Evolutionary conservation across 2,113 vertebrate genomes (phyloP).

Genomic region (Macrotus californicus): DNA sequence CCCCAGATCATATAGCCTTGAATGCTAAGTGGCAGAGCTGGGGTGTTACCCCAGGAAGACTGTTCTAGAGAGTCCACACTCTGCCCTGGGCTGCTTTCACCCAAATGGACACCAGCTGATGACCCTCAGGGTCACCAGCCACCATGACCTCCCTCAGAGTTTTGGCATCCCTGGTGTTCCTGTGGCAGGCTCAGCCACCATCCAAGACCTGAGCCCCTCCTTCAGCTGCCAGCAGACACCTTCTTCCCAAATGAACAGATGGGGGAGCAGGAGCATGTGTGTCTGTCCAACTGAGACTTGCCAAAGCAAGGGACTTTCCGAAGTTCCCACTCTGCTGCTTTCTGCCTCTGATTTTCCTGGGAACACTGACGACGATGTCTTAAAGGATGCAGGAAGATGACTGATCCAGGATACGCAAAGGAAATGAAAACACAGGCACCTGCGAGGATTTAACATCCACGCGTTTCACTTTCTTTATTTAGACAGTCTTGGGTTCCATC

Average conservation of each 20-base stretch:
- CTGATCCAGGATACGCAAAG: background rate
- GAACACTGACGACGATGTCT: background rate
- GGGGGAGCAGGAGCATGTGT: background rate
- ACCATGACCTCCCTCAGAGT: background rate
- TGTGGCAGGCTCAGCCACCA: background rate
- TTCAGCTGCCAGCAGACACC: background rate
- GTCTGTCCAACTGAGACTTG: background rate
- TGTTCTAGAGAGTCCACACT: background rate
- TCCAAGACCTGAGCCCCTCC: background rate
- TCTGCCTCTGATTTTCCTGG: background rate
- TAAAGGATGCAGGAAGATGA: background rate
- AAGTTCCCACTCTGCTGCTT: background rate
- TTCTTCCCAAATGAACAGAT: background rate
- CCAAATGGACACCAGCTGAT: background rate
- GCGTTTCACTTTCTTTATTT: background rate
- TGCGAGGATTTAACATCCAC: background rate
- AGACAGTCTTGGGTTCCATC: background rate
- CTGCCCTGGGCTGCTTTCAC: background rate
- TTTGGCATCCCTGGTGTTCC: background rate
- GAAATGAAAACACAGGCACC: background rate
- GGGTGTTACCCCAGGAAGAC: background rate
- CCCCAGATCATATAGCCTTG: background rate
- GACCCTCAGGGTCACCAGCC: background rate
- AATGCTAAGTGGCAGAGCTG: background rate
- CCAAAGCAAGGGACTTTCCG: slow-evolving; percentile 36